phyloP scores from a whole-genome alignment of 2,797 vertebrate species.

The Lagocephalus sceleratus region DNA sequence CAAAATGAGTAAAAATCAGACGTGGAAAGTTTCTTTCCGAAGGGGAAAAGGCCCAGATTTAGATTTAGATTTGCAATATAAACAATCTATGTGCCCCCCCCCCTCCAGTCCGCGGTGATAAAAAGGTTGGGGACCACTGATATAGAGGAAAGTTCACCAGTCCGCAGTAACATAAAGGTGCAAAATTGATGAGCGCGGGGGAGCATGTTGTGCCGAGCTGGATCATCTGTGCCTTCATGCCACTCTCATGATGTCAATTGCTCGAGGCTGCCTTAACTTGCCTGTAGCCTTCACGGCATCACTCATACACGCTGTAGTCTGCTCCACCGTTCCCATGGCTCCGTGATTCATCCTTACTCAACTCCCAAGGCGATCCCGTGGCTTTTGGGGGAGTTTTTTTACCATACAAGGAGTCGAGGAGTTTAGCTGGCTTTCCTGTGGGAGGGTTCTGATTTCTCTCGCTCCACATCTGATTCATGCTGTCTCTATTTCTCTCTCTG shows the following conservation, averaged over 20 bases:
- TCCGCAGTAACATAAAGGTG: neutral
- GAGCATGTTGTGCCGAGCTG: neutral
- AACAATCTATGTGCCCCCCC: too few species aligned
- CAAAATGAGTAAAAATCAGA: too few species aligned
- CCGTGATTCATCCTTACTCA: conserved; percentile 72
- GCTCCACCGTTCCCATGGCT: conserved; percentile 52
- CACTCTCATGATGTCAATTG: conserved; percentile 18
- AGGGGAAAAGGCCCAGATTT: too few species aligned
- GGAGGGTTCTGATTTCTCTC: conserved; percentile 74
- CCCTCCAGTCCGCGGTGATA: too few species aligned
- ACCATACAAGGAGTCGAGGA: conserved; percentile 81
- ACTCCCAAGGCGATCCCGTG: conserved; percentile 70
- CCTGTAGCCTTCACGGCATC: conserved; percentile 26
- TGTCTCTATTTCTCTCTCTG: conserved; percentile 32
- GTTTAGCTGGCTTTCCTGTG: conserved; percentile 75
- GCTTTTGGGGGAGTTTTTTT: conserved; percentile 76
- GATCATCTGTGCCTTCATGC: neutral
- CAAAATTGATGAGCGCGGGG: neutral
- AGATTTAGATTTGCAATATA: too few species aligned
- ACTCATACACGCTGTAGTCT: conserved; percentile 39
- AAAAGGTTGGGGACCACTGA: too few species aligned
- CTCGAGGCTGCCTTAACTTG: conserved; percentile 4
- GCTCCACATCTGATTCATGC: conserved; percentile 51
- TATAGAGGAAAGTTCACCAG: too few species aligned
- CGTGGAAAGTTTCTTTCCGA: too few species aligned